Percentiles rank a stretch among this genome's conserved stretches.
These are phyloP conservation scores for Rissa tridactyla DNA, from an alignment of 2,113 vertebrate genomes.

Conservation along the genomic window DNA sequence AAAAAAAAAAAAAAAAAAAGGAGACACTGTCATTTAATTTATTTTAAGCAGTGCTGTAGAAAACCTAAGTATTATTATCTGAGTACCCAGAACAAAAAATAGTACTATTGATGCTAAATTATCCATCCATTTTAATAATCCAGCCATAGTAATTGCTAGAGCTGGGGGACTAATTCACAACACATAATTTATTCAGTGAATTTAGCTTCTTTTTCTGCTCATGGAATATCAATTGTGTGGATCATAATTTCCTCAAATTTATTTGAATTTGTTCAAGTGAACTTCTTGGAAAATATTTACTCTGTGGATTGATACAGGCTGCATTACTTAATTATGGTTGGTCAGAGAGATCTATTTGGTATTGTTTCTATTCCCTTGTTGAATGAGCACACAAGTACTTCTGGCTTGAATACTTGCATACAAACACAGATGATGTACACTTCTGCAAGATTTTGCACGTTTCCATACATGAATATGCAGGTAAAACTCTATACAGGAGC, in stretches of 20 bases:
- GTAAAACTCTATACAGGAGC: not conserved
- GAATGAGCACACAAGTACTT: conserved; percentile 50
- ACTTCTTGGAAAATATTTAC: conserved; percentile 62
- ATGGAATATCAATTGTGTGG: conserved; percentile 30
- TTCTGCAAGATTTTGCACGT: conserved; percentile 37
- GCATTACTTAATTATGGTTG: conserved; percentile 55
- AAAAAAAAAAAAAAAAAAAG: not conserved
- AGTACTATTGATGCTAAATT: conserved; percentile 16
- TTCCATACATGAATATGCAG: conserved; percentile 40
- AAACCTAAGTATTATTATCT: not conserved
- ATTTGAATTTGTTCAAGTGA: conserved; percentile 44
- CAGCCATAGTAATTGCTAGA: conserved; percentile 12
- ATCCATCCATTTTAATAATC: conserved; percentile 21
- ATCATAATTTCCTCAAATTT: conserved; percentile 54
- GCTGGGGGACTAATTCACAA: conserved; percentile 32
- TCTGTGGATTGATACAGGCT: conserved; percentile 54
- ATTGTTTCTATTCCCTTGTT: conserved; percentile 57
- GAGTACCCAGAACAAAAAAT: not conserved
- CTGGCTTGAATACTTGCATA: conserved; percentile 30
- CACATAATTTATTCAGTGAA: conserved; percentile 36
- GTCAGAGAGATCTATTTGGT: conserved; percentile 48
- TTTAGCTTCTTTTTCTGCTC: conserved; percentile 39
- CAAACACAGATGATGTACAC: not conserved
- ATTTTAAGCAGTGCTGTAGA: not conserved
- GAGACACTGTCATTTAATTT: not conserved